Percentiles rank a stretch among this genome's conserved stretches.
Evolutionary conservation across 2,888 invertebrate genomes (phyloP).

Genomic region (Acleris emargana): DNA sequence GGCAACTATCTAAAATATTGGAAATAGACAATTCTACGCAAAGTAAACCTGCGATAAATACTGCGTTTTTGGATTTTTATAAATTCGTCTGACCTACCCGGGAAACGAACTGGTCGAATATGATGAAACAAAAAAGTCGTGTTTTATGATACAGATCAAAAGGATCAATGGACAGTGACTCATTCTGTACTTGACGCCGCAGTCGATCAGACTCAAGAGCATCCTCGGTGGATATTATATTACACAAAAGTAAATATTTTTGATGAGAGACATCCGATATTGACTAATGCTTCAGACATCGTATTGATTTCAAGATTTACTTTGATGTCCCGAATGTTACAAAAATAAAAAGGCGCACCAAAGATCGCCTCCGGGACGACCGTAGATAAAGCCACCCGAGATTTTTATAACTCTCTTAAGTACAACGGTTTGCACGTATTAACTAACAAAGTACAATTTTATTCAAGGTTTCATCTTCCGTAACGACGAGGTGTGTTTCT

Average conservation of each 20-base stretch:
- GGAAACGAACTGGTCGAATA: no score
- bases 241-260: conserved; percentile 12
- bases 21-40: no score
- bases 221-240: conserved; percentile 9
- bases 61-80: no score
- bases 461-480: background rate
- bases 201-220: conserved; percentile 15
- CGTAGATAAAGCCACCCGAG: conserved; percentile 11
- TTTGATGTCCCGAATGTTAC: conserved; percentile 22
- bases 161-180: no score
- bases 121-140: no score
- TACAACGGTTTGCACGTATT: conserved; percentile 18
- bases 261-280: conserved; percentile 7
- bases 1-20: no score
- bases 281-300: background rate
- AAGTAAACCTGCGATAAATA: no score
- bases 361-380: conserved; percentile 6
- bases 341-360: conserved; percentile 19
- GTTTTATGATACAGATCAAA: no score
- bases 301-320: conserved; percentile 5
- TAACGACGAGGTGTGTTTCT: no score
- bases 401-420: conserved; percentile 28
- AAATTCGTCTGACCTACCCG: no score
- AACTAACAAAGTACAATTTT: conserved; percentile 16
- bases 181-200: conserved; percentile 2